Evolutionary conservation across 2,888 invertebrate species (phyloP).

Genomic region (Latrodectus hesperus): DNA sequence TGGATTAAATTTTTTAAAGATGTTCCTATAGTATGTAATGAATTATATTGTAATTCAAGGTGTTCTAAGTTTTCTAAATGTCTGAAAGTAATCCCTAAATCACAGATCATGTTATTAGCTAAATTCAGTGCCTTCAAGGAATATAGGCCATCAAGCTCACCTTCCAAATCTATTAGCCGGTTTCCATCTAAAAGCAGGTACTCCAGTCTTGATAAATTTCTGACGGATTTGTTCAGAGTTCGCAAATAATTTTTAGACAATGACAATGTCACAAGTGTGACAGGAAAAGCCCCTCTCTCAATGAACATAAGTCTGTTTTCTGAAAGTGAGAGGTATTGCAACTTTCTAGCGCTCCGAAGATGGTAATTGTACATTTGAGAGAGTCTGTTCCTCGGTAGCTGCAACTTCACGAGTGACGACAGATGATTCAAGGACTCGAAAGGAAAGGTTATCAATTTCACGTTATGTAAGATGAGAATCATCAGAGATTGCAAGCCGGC

Average conservation of each 20-base stretch:
- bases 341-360: slow-evolving; percentile 12
- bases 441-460: slow-evolving; percentile 35
- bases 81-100: slow-evolving; percentile 38
- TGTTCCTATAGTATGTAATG: slow-evolving; percentile 43
- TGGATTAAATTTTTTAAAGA: slow-evolving; percentile 36
- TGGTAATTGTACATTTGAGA: slow-evolving; percentile 6
- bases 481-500: slow-evolving; percentile 39
- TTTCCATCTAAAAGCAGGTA: slow-evolving; percentile 59
- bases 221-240: slow-evolving; percentile 40
- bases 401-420: slow-evolving; percentile 37
- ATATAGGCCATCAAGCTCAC: slow-evolving; percentile 55
- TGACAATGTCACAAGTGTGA: slow-evolving; percentile 83
- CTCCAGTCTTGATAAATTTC: slow-evolving; percentile 45
- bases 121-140: slow-evolving; percentile 50
- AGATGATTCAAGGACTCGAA: slow-evolving; percentile 33
- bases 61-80: slow-evolving; percentile 25
- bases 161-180: slow-evolving; percentile 35
- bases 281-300: slow-evolving; percentile 80
- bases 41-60: slow-evolving; percentile 55
- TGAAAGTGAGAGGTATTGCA: slow-evolving; percentile 77
- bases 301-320: slow-evolving; percentile 82
- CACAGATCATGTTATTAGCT: slow-evolving; percentile 35
- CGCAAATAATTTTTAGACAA: slow-evolving; percentile 80
- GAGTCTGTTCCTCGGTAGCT: slow-evolving; percentile 43
- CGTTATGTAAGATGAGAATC: slow-evolving; percentile 52